These are phyloP conservation scores for Monochamus saltuarius DNA, from an alignment of 1,140 invertebrate species.

Conservation along the genomic window DNA sequence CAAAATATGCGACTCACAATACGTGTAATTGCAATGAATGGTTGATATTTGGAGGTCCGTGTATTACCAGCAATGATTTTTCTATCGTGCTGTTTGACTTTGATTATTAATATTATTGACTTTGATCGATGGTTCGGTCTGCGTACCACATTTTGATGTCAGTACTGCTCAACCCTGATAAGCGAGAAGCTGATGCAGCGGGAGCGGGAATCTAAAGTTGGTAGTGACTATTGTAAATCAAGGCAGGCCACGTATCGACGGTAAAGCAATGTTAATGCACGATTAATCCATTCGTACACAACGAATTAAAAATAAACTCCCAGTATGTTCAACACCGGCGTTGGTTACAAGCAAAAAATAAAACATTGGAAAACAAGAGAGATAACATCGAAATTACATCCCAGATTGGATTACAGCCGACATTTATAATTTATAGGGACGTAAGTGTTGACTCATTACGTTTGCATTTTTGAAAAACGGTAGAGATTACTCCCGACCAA, in stretches of 20 bases:
- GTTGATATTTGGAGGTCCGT: conserved; percentile 28
- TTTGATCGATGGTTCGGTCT: conserved; percentile 43
- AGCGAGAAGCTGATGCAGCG: too few species aligned
- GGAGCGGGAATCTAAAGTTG: background rate
- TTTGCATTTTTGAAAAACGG: too few species aligned
- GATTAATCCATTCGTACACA: background rate
- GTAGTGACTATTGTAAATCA: background rate
- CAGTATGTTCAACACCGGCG: too few species aligned
- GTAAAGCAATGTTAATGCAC: background rate
- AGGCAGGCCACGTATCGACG: background rate
- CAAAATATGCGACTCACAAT: conserved; percentile 31
- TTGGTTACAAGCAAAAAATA: too few species aligned
- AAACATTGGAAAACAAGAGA: too few species aligned
- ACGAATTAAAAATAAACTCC: background rate
- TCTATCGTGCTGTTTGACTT: conserved; percentile 36
- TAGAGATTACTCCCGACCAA: too few species aligned
- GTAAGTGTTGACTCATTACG: too few species aligned
- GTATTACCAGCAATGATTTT: conserved; percentile 23
- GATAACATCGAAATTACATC: too few species aligned
- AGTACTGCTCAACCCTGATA: conserved; percentile 6
- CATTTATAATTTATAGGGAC: too few species aligned
- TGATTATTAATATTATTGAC: conserved; percentile 49
- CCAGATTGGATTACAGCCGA: too few species aligned
- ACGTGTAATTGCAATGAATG: conserved; percentile 35
- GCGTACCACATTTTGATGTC: conserved; percentile 36